phyloP scores from a whole-genome alignment of 2,113 vertebrate genomes.

The Charadrius vociferus region DNA sequence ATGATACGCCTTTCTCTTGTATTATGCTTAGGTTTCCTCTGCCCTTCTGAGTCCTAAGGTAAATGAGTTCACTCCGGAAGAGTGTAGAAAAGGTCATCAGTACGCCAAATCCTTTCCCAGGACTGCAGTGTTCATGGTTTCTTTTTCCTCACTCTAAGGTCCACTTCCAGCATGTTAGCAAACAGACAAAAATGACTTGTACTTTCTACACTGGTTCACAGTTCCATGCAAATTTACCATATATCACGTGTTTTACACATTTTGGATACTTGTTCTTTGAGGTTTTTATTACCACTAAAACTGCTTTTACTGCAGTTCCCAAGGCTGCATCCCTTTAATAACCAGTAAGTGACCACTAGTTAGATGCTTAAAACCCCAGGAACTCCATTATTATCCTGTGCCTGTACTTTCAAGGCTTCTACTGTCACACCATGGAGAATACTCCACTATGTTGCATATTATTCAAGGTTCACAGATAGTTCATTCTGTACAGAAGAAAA shows the following conservation, averaged over 20 bases:
- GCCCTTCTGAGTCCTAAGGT: background rate
- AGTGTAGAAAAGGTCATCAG: background rate
- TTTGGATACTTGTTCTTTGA: background rate
- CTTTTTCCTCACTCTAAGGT: background rate
- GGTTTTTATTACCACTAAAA: background rate
- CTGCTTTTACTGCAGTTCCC: background rate
- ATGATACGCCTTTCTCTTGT: rapidly evolving
- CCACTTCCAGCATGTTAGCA: background rate
- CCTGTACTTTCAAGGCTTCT: background rate
- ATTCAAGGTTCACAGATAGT: background rate
- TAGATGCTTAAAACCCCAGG: background rate
- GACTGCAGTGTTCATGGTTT: background rate
- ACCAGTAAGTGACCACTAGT: background rate
- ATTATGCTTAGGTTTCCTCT: background rate
- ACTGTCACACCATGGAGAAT: background rate
- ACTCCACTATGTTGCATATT: background rate
- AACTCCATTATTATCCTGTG: background rate
- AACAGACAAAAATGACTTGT: background rate
- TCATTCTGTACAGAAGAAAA: background rate
- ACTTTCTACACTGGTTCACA: background rate
- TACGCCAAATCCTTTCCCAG: background rate
- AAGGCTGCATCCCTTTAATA: background rate
- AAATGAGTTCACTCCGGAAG: background rate
- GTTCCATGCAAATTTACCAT: background rate
- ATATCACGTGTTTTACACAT: background rate